A percentile compares a stretch with the other conserved stretches of the same genome.
Conservation (phyloP, 2,888 invertebrate genomes). For the Oscheius myriophilus region DNA sequence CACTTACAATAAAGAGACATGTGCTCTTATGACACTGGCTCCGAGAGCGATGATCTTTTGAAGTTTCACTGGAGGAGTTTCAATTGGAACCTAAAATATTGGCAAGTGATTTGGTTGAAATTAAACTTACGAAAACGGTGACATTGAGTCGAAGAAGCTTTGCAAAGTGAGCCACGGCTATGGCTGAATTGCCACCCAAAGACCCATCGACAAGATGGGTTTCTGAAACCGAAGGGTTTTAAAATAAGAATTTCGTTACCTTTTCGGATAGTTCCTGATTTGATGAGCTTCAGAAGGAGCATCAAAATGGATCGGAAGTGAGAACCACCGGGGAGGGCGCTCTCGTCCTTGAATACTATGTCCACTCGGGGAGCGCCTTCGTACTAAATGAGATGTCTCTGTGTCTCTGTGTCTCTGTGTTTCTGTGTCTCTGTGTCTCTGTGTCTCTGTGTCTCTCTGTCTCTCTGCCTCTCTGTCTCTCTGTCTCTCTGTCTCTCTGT, state of each 20-base stretch:
- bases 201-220: not conserved
- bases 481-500: too few species aligned
- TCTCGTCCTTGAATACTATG: constrained; percentile 4
- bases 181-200: not conserved
- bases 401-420: too few species aligned
- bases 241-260: not conserved
- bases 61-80: not conserved
- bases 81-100: not conserved
- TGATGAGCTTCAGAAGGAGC: not conserved
- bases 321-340: not conserved
- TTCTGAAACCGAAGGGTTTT: not conserved
- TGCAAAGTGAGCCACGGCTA: not conserved
- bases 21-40: not conserved
- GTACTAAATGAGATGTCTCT: not conserved
- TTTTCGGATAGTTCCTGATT: not conserved
- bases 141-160: not conserved
- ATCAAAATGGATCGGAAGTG: not conserved
- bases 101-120: not conserved
- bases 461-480: too few species aligned
- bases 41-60: not conserved
- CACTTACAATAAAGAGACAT: not conserved
- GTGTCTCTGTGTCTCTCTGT: too few species aligned
- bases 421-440: too few species aligned
- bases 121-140: not conserved
- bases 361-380: not conserved